A percentile compares a stretch with the other conserved stretches of the same genome.
phyloP scores from a whole-genome alignment of 2,797 vertebrate genomes.

The Coluber constrictor region DNA sequence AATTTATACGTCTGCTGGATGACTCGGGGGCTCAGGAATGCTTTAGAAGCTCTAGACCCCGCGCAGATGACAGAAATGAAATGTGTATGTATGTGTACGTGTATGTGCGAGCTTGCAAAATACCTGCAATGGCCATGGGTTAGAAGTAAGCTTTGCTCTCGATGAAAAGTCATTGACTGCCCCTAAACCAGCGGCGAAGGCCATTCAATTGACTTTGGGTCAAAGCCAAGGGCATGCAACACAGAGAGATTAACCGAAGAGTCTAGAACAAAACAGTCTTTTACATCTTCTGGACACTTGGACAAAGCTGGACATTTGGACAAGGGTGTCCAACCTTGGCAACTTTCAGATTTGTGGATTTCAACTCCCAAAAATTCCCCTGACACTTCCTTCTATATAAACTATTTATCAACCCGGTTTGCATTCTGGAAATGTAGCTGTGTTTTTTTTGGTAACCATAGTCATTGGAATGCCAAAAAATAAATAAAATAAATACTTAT shows the following conservation, averaged over 20 bases:
- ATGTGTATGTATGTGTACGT: neutral
- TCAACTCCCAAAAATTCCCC: neutral
- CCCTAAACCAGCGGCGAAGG: neutral
- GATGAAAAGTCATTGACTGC: neutral
- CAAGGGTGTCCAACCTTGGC: neutral
- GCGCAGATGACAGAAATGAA: neutral
- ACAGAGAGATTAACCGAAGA: neutral
- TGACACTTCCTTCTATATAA: neutral
- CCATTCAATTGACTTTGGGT: neutral
- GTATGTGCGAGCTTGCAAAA: neutral
- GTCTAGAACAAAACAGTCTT: neutral
- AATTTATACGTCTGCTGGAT: conserved; percentile 48
- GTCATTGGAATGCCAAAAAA: neutral
- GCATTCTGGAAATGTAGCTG: neutral
- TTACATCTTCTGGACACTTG: neutral
- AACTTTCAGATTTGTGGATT: neutral
- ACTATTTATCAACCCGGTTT: neutral
- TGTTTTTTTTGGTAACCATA: neutral
- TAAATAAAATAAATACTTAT: neutral
- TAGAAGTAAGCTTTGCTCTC: neutral
- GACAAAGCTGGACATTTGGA: neutral
- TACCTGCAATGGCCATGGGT: neutral
- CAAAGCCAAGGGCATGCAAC: neutral
- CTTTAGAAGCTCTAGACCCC: conserved; percentile 48
- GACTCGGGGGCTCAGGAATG: conserved; percentile 60